These are phyloP conservation scores for Tokudaia tokunoshimensis DNA, from an alignment of 2,797 vertebrate genomes.

Conservation along the genomic window DNA sequence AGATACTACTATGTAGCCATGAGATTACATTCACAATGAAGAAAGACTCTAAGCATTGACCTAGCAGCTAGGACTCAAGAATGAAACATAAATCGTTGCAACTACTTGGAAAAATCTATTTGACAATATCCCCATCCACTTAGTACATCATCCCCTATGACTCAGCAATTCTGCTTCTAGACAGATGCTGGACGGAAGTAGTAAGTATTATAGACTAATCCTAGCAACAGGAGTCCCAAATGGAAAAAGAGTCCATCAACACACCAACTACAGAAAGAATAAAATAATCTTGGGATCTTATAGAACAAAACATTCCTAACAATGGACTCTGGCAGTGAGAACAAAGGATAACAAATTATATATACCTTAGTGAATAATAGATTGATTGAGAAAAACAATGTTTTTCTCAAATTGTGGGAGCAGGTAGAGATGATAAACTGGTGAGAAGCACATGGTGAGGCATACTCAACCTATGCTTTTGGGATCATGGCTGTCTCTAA, in stretches of 20 bases:
- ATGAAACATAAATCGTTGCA: background rate
- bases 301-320: slow-evolving; percentile 4
- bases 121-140: background rate
- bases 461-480: background rate
- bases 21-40: background rate
- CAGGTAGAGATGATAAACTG: background rate
- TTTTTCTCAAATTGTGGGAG: background rate
- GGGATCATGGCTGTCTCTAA: background rate
- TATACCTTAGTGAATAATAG: background rate
- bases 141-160: background rate
- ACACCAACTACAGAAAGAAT: slow-evolving; percentile 32
- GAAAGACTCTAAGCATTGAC: background rate
- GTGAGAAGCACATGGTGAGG: background rate
- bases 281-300: background rate
- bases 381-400: background rate
- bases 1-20: background rate
- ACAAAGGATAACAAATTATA: background rate
- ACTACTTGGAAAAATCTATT: slow-evolving; percentile 8
- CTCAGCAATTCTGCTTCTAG: background rate
- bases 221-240: background rate
- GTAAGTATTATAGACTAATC: background rate
- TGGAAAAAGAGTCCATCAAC: slow-evolving; percentile 5
- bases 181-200: background rate
- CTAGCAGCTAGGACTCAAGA: background rate
- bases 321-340: background rate